Evolutionary conservation across 1,140 invertebrate species (phyloP).

Genomic region (Pantala flavescens): DNA sequence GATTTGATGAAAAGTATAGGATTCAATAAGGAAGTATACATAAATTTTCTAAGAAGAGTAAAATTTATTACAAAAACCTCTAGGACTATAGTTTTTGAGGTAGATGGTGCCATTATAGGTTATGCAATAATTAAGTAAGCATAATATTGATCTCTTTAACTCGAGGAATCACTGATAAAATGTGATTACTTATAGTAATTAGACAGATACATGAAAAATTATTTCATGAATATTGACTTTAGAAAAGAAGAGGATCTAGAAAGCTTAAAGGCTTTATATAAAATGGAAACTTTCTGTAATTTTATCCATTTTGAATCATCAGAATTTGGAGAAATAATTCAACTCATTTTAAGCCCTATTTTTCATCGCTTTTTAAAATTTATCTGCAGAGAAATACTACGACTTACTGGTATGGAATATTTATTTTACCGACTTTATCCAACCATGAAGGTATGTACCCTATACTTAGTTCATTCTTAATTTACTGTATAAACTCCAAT

Average conservation of each 20-base stretch:
- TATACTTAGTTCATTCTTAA: conserved; percentile 26
- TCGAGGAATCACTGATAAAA: too few species aligned
- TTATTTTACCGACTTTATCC: conserved; percentile 40
- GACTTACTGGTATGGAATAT: conserved; percentile 33
- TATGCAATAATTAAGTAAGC: too few species aligned
- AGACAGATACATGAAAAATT: neutral
- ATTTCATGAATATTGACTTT: conserved; percentile 19
- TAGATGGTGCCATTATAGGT: too few species aligned
- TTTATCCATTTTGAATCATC: conserved; percentile 33
- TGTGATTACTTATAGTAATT: too few species aligned
- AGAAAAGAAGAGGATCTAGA: conserved; percentile 38
- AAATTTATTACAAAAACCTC: too few species aligned
- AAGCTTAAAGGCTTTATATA: conserved; percentile 39
- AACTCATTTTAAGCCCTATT: conserved; percentile 44
- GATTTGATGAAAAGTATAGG: too few species aligned
- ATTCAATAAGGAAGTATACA: too few species aligned
- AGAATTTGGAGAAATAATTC: conserved; percentile 40
- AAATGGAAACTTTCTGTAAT: conserved; percentile 43
- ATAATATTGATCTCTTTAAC: too few species aligned
- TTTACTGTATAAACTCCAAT: too few species aligned
- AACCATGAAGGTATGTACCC: conserved; percentile 28
- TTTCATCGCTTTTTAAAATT: conserved; percentile 43
- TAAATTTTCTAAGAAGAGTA: too few species aligned
- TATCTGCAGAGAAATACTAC: conserved; percentile 47
- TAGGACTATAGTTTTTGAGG: too few species aligned